Percentiles rank a stretch among this genome's conserved stretches.
phyloP scores from a whole-genome alignment of 2,888 invertebrate genomes.

The Blomia tropicalis region DNA sequence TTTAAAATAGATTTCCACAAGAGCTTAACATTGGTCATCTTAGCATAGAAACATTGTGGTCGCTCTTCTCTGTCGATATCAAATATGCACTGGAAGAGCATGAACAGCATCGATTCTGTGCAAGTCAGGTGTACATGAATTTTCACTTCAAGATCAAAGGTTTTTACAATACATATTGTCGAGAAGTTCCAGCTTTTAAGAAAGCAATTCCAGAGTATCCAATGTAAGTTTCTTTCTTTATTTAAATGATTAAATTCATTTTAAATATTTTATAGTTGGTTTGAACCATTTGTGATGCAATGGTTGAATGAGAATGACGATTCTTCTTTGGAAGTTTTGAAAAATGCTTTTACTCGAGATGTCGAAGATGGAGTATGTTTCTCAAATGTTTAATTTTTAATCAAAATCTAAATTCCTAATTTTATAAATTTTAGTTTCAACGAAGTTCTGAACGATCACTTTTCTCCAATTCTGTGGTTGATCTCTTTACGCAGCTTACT shows the following conservation, averaged over 20 bases:
- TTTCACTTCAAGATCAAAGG: conserved; percentile 98
- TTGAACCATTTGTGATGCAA: conserved; percentile 99
- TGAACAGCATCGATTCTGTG: conserved; percentile 83
- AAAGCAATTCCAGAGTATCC: conserved; percentile 93
- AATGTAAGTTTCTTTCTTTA: conserved; percentile 42
- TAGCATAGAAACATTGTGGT: conserved; percentile 96
- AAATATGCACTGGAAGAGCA: conserved; percentile 96
- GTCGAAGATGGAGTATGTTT: conserved; percentile 67
- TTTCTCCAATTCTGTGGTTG: conserved; percentile 97
- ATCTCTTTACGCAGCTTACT: conserved; percentile 96
- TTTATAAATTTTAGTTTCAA: conserved; percentile 62
- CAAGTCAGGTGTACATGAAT: conserved; percentile 98
- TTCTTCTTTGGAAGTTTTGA: conserved; percentile 91
- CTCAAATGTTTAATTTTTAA: background rate
- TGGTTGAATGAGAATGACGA: conserved; percentile 99
- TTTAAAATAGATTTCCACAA: conserved; percentile 63
- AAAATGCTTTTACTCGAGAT: conserved; percentile 95
- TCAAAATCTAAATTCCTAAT: background rate
- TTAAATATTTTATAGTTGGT: conserved; percentile 51
- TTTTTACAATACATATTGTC: conserved; percentile 93
- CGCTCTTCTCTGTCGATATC: conserved; percentile 85
- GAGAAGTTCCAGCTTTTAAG: conserved; percentile 90
- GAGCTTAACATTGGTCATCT: conserved; percentile 95
- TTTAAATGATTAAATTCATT: background rate
- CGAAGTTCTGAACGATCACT: conserved; percentile 95